Evolutionary conservation across 2,113 vertebrate species (phyloP), one percentile per base, ranked within the genome.

Genomic region (Cromileptes altivelis): DNA sequence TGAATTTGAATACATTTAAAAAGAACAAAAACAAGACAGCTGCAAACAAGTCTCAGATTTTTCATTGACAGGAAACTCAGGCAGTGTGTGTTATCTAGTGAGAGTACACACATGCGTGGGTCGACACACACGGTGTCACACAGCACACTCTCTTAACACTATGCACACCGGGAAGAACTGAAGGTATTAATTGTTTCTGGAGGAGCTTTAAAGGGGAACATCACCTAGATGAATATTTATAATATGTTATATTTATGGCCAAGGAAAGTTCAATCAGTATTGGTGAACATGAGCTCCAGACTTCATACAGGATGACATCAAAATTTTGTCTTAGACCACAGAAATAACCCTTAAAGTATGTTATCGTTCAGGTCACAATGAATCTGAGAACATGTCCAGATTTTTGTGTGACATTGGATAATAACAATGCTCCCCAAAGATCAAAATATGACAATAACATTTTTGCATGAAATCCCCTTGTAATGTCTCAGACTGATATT

Each of bases 21-120:
- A 52, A 17, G 1, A 30, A 23, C 6, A 12, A 14, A 49, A 45
- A 33, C n/a, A 27, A 27, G 11, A 33, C 14, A 50, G n/a, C 17
- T 11, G 19, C 50, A 49, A 65, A 64, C 19, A 42, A 21, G 19
- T 60, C 57, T 42, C 37, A n/a, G 53, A 53, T 65, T 70, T 65
- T 63, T 37, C 55, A 84, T 75, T 33, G 27, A 76, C 15, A 15
- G 37, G 12, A 15, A 53, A 17, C 27, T 58, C n/a, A n/a, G n/a
- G n/a, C 25, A 21, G 42, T 33, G 23, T 37, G 18, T 58, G 42
- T 68, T 17, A 42, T 60, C n/a, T n/a, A 68, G 27, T 63, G 40
- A 63, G 82, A 78, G 56, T 78, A 2, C 56, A 78, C 69, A 81
- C 21, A 56, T 5, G 3, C 15, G 33, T 7, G 33, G 6, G 33